phyloP scores from a whole-genome alignment of 2,888 invertebrate species.

The Rotaria macrura region DNA sequence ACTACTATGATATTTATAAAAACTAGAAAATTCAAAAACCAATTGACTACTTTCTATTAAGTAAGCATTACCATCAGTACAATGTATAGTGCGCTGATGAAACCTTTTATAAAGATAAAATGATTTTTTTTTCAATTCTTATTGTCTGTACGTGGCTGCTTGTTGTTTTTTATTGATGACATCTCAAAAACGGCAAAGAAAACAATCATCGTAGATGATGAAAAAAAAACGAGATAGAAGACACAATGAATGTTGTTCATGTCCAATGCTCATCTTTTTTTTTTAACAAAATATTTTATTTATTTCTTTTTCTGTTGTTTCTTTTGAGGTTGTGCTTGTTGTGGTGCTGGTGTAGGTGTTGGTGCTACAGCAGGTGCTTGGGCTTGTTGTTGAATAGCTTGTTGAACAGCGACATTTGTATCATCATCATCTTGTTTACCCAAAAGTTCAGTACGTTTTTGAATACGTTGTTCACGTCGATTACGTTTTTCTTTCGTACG shows the following conservation, averaged over 20 bases:
- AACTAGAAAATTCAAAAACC: too few relatives aligned
- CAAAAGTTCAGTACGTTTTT: slow-evolving; percentile 23
- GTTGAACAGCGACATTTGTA: background rate
- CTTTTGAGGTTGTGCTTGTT: background rate
- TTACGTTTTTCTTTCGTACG: slow-evolving; percentile 26
- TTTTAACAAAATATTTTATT: background rate
- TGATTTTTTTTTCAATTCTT: background rate
- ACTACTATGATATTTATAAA: too few relatives aligned
- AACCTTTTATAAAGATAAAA: background rate
- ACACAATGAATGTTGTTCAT: background rate
- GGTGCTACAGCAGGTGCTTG: background rate
- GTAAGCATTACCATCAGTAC: too few relatives aligned
- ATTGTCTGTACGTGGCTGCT: background rate
- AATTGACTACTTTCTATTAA: too few relatives aligned
- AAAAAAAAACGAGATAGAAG: background rate
- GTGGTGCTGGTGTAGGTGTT: background rate
- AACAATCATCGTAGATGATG: background rate
- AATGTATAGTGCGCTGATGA: too few relatives aligned
- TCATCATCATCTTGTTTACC: slow-evolving; percentile 27
- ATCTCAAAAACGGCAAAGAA: background rate
- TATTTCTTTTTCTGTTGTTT: background rate
- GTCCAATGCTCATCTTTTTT: background rate
- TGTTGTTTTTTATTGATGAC: background rate
- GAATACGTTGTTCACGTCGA: slow-evolving; percentile 30
- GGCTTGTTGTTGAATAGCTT: slow-evolving; percentile 5